phyloP scores from a whole-genome alignment of 2,797 vertebrate genomes.

The Danio jaintianensis region DNA sequence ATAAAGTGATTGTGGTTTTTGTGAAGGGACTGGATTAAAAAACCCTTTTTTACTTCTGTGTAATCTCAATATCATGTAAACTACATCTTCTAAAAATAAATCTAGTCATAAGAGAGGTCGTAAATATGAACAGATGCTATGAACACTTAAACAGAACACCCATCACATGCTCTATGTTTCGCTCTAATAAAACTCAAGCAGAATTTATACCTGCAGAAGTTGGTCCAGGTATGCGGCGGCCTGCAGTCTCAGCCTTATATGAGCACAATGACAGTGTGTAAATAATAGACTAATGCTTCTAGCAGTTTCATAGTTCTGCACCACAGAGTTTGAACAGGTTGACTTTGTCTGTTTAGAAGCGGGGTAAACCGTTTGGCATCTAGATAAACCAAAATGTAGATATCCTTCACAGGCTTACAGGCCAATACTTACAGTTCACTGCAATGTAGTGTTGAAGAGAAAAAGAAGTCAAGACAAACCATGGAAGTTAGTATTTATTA shows the following conservation, averaged over 20 bases:
- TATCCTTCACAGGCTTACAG: constrained; percentile 8
- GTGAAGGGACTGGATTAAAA: constrained; percentile 51
- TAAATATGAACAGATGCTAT: constrained; percentile 39
- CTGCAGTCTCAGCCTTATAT: constrained; percentile 61
- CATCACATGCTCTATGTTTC: neutral
- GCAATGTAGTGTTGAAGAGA: neutral
- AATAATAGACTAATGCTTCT: constrained; percentile 36
- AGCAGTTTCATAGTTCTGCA: constrained; percentile 49
- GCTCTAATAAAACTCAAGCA: constrained; percentile 27
- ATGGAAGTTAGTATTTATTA: neutral
- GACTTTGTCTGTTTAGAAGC: constrained; percentile 68
- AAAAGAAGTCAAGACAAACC: neutral
- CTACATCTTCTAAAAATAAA: constrained; percentile 29
- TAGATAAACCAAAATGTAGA: constrained; percentile 67
- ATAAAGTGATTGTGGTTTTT: neutral
- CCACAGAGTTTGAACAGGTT: constrained; percentile 59
- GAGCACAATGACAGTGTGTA: constrained; percentile 46
- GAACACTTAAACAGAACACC: neutral
- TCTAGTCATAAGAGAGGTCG: neutral
- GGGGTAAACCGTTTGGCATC: constrained; percentile 69
- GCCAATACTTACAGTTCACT: neutral
- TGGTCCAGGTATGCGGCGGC: constrained; percentile 18
- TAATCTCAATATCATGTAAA: constrained; percentile 52
- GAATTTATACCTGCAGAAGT: constrained; percentile 32
- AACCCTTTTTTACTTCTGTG: constrained; percentile 47